phyloP scores from a whole-genome alignment of 1,140 invertebrate species.

The Drosophila mayri region DNA sequence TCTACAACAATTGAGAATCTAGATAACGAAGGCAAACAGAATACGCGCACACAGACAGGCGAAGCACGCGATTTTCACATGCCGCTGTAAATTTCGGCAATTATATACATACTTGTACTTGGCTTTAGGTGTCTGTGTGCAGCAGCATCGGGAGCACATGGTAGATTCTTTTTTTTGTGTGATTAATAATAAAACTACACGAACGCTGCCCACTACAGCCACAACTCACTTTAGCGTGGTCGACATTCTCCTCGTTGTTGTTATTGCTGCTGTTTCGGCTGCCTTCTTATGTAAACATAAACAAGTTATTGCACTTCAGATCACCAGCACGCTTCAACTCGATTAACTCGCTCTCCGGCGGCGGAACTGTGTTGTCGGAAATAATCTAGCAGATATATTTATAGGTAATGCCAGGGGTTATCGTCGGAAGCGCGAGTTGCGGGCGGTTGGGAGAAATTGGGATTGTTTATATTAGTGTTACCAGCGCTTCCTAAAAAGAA shows the following conservation, averaged over 20 bases:
- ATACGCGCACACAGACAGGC: constrained; percentile 22
- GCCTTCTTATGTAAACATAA: constrained; percentile 78
- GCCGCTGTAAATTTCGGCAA: constrained; percentile 66
- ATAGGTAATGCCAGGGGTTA: constrained; percentile 9
- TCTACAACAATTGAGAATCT: constrained; percentile 12
- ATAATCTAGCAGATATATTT: constrained; percentile 29
- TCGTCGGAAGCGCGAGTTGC: constrained; percentile 32
- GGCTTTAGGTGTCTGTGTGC: constrained; percentile 8
- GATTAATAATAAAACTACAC: constrained; percentile 48
- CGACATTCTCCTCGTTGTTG: constrained; percentile 56
- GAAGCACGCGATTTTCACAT: constrained; percentile 67
- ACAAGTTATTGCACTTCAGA: constrained; percentile 58
- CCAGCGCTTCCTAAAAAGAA: neutral
- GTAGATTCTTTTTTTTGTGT: constrained; percentile 20
- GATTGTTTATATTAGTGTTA: constrained; percentile 46
- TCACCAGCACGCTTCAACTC: constrained; percentile 18
- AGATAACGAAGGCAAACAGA: constrained; percentile 26
- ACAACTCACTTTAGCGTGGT: constrained; percentile 71
- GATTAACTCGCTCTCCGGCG: constrained; percentile 37
- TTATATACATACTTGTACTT: constrained; percentile 37
- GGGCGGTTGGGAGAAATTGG: constrained; percentile 24
- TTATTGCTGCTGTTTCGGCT: constrained; percentile 41
- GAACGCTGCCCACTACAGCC: constrained; percentile 21
- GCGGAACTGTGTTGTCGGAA: constrained; percentile 44
- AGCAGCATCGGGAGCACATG: constrained; percentile 49